Conservation (phyloP, 2,113 vertebrate genomes). For the Blennius ocellaris region DNA sequence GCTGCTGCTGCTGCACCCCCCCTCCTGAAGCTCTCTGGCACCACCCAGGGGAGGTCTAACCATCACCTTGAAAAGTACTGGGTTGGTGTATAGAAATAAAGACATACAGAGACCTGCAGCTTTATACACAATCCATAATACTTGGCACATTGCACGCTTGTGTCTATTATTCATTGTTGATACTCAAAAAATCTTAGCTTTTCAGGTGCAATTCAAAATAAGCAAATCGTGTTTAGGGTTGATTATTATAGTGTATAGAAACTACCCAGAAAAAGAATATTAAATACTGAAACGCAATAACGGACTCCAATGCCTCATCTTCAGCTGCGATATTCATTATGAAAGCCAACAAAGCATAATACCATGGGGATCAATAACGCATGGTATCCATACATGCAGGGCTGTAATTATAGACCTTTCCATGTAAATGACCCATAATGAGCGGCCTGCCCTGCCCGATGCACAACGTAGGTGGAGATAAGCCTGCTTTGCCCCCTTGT, state of each 20-base stretch:
- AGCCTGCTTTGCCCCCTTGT: slow-evolving; percentile 38
- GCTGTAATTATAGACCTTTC: slow-evolving; percentile 61
- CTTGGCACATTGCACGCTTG: not conserved
- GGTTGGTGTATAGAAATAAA: not conserved
- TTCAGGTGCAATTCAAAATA: slow-evolving; percentile 4
- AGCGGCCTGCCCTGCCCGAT: slow-evolving; percentile 46
- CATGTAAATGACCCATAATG: slow-evolving; percentile 64
- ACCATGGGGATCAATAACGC: slow-evolving; percentile 66
- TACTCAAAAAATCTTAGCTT: no score
- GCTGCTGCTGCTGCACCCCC: no score
- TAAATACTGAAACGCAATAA: slow-evolving; percentile 3
- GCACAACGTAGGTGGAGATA: slow-evolving; percentile 47
- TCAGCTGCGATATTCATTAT: slow-evolving; percentile 54
- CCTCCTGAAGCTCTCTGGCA: no score
- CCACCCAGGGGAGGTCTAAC: no score
- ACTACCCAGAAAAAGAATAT: slow-evolving; percentile 1
- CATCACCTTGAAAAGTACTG: no score
- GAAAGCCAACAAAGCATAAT: slow-evolving; percentile 48
- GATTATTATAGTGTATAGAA: not conserved
- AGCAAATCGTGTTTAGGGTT: not conserved
- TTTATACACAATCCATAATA: not conserved
- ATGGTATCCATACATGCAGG: slow-evolving; percentile 41
- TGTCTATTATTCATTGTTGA: not conserved
- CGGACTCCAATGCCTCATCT: slow-evolving; percentile 49
- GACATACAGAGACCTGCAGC: not conserved